phyloP scores from a whole-genome alignment of 2,113 vertebrate genomes.

The Leucopsar rothschildi region DNA sequence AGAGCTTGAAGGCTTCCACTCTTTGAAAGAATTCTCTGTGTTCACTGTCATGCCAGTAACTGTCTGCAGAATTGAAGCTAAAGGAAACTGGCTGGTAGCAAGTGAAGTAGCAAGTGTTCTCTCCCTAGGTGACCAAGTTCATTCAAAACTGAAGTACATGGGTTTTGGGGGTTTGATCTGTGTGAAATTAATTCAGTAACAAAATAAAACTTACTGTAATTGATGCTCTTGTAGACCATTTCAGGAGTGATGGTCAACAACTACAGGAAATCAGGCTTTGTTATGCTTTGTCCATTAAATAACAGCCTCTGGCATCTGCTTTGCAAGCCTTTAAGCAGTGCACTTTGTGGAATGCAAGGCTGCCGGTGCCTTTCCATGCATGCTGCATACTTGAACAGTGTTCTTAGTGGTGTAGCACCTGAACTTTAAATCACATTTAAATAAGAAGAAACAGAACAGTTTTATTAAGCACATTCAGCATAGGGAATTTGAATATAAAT shows the following conservation, averaged over 20 bases:
- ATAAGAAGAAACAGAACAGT: background rate
- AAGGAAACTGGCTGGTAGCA: background rate
- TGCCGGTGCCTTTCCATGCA: background rate
- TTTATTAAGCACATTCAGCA: background rate
- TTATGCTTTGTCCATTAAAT: background rate
- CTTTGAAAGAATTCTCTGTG: background rate
- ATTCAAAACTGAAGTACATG: background rate
- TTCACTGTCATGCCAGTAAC: background rate
- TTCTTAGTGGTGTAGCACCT: background rate
- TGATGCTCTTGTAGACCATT: background rate
- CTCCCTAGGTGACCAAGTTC: background rate
- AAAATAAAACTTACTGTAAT: background rate
- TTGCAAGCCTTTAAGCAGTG: background rate
- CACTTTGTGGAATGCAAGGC: background rate
- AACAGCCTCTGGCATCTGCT: background rate
- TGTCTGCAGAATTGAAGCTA: background rate
- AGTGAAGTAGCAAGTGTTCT: background rate
- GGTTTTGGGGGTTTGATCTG: background rate
- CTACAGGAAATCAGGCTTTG: background rate
- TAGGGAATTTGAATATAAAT: background rate
- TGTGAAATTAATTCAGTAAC: background rate
- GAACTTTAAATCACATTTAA: background rate
- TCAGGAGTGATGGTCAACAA: background rate
- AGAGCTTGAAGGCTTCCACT: background rate
- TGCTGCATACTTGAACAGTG: background rate